phyloP scores from a whole-genome alignment of 2,888 invertebrate genomes.

The Conomelus anceps region DNA sequence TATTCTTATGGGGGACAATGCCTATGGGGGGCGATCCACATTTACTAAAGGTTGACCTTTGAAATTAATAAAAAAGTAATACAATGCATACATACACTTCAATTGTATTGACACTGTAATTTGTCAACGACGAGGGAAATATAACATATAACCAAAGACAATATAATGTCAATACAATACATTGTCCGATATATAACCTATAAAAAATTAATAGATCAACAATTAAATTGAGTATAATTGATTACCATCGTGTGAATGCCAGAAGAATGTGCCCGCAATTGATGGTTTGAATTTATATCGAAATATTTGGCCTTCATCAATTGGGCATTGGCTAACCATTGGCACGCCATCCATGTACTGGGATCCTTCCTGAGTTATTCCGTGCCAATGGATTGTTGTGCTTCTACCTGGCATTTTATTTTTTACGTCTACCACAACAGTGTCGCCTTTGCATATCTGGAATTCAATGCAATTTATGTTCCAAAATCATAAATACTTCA shows the following conservation, averaged over 20 bases:
- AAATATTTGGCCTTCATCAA: constrained; percentile 16
- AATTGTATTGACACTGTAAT: too few species aligned
- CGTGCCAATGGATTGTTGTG: constrained; percentile 23
- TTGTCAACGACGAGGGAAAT: too few species aligned
- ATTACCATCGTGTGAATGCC: constrained; percentile 22
- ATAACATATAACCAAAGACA: too few species aligned
- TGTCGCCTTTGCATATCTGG: constrained; percentile 19
- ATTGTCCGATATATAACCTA: not conserved
- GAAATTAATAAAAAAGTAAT: too few species aligned
- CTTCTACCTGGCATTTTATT: constrained; percentile 16
- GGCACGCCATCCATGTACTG: constrained; percentile 21
- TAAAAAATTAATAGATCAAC: not conserved
- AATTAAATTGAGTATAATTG: not conserved
- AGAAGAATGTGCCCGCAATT: constrained; percentile 14
- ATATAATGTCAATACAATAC: too few species aligned
- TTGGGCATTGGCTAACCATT: constrained; percentile 22
- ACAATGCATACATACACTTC: too few species aligned
- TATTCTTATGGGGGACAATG: too few species aligned
- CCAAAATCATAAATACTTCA: too few species aligned
- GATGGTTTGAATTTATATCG: constrained; percentile 10
- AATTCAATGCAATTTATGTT: too few species aligned
- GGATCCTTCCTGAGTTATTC: not conserved
- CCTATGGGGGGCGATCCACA: too few species aligned
- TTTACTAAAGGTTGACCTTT: too few species aligned
- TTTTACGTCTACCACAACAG: constrained; percentile 16